phyloP scores from a whole-genome alignment of 2,113 vertebrate genomes.

The Natator depressus region DNA sequence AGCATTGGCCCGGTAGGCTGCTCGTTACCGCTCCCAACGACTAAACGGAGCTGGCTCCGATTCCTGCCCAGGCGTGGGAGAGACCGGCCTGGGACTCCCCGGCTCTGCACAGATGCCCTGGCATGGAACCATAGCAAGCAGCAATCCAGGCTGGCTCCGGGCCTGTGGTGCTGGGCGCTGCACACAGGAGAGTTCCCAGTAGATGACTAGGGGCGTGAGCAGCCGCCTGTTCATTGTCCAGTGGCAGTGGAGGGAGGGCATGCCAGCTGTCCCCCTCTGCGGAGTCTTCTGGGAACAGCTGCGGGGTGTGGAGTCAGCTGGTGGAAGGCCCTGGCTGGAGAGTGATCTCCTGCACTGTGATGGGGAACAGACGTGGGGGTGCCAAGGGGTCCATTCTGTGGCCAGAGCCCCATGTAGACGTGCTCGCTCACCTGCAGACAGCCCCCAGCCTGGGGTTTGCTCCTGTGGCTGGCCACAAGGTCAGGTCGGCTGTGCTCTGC shows the following conservation, averaged over 20 bases:
- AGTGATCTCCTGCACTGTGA: too few relatives aligned
- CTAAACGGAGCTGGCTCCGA: background rate
- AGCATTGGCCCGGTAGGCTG: slow-evolving; percentile 91
- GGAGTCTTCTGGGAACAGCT: too few relatives aligned
- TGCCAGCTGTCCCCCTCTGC: background rate
- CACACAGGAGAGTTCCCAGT: background rate
- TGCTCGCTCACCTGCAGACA: too few relatives aligned
- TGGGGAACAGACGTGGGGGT: too few relatives aligned
- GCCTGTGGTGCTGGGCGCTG: background rate
- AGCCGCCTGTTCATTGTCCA: too few relatives aligned
- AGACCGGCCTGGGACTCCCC: background rate
- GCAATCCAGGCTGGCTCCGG: background rate
- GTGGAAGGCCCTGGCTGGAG: background rate
- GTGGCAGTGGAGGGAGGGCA: background rate
- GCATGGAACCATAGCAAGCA: background rate
- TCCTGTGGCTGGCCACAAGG: background rate
- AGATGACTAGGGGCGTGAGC: too few relatives aligned
- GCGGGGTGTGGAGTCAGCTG: too few relatives aligned
- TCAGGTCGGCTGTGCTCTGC: background rate
- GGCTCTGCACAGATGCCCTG: accelerated
- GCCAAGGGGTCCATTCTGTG: background rate
- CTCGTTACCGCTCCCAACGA: background rate
- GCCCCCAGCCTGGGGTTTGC: too few relatives aligned
- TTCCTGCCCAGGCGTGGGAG: background rate
- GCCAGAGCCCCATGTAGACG: background rate